These are phyloP conservation scores for Halcyon senegalensis DNA, from an alignment of 2,113 vertebrate genomes.

Conservation along the genomic window DNA sequence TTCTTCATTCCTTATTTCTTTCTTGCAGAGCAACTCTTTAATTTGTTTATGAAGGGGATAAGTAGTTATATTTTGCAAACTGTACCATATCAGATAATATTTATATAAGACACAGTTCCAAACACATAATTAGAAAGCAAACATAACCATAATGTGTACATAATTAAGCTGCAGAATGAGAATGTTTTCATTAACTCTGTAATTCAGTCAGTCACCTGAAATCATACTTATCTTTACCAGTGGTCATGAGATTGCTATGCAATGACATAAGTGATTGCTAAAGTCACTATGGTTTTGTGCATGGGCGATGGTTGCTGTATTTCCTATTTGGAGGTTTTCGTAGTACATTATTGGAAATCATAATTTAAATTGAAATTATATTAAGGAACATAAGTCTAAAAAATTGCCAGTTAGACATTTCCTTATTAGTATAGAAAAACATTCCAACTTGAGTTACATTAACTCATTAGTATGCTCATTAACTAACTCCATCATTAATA, in stretches of 20 bases:
- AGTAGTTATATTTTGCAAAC: not conserved
- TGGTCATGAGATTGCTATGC: not conserved
- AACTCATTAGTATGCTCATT: not conserved
- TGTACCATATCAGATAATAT: not conserved
- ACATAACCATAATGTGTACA: not conserved
- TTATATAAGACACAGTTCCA: not conserved
- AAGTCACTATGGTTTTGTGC: not conserved
- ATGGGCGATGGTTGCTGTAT: not conserved
- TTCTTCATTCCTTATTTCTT: not conserved
- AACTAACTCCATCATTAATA: not conserved
- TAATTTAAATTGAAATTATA: conserved; percentile 2
- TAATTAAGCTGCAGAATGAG: not conserved
- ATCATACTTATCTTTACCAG: not conserved
- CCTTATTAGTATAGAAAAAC: not conserved
- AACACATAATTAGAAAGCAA: not conserved
- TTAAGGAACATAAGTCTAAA: not conserved
- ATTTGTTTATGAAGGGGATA: not conserved
- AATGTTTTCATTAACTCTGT: not conserved
- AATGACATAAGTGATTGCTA: not conserved
- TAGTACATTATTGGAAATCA: not conserved
- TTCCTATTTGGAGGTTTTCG: not conserved
- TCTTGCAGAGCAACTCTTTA: not conserved
- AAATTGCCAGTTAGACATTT: not conserved
- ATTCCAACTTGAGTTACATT: not conserved
- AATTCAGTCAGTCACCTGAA: not conserved